Evolutionary conservation across 1,140 invertebrate genomes (phyloP).

Genomic region (Drosophila kohkoa): DNA sequence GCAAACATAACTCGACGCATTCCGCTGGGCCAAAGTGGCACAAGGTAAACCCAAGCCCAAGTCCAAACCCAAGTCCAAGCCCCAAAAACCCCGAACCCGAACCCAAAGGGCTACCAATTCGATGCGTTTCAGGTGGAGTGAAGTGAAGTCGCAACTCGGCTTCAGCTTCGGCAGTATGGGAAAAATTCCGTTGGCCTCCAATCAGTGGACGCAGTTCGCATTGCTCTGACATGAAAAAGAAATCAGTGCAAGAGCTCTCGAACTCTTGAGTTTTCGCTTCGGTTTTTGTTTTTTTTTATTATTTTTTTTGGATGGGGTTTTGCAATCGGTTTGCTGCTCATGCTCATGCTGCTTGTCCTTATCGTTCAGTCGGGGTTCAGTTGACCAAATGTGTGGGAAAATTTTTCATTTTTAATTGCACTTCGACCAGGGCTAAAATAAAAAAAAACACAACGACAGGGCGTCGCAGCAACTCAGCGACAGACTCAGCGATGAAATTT

Average conservation of each 20-base stretch:
- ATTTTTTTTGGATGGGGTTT: slow-evolving; percentile 10
- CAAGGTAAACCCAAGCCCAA: slow-evolving; percentile 58
- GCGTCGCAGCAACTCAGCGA: neutral
- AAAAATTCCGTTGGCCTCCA: slow-evolving; percentile 81
- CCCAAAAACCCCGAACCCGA: neutral
- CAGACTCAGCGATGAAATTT: slow-evolving; percentile 50
- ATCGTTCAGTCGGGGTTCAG: slow-evolving; percentile 57
- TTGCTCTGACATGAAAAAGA: slow-evolving; percentile 81
- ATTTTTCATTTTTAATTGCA: slow-evolving; percentile 84
- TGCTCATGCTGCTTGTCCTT: slow-evolving; percentile 8
- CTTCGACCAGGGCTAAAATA: slow-evolving; percentile 42
- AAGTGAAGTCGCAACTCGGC: neutral
- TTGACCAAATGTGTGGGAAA: slow-evolving; percentile 79
- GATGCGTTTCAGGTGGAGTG: slow-evolving; percentile 10
- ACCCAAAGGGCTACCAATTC: slow-evolving; percentile 27
- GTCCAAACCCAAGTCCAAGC: neutral
- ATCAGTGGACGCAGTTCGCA: slow-evolving; percentile 78
- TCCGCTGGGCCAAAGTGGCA: slow-evolving; percentile 76
- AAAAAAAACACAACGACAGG: neutral
- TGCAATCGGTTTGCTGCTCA: slow-evolving; percentile 11
- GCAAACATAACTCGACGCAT: slow-evolving; percentile 74
- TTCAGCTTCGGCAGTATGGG: slow-evolving; percentile 52
- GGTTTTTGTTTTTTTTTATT: slow-evolving; percentile 10
- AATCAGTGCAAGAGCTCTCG: slow-evolving; percentile 65
- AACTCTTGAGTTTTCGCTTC: neutral